Conservation (phyloP, 35 echinoderm and acorn worm species). For the Anneissia japonica region DNA sequence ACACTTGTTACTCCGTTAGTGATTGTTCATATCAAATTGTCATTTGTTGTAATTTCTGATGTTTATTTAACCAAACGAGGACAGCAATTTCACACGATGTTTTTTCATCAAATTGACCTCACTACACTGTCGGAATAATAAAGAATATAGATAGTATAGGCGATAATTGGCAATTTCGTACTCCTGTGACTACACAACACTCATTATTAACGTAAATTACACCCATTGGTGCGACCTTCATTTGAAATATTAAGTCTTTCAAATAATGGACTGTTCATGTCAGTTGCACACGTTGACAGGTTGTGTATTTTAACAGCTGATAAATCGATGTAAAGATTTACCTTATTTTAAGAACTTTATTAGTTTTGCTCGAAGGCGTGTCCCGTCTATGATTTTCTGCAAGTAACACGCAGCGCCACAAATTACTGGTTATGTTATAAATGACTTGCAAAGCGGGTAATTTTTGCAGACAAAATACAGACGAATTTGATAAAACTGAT, state of each 20-base stretch:
- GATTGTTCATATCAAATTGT: not conserved
- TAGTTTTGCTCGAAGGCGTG: not conserved
- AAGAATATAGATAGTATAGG: not conserved
- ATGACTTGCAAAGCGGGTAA: not conserved
- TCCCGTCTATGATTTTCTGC: too few relatives aligned
- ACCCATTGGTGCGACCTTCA: not conserved
- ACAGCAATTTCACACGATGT: not conserved
- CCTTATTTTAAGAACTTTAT: not conserved
- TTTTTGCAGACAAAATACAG: too few relatives aligned
- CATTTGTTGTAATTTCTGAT: not conserved
- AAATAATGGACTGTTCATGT: not conserved
- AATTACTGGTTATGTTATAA: not conserved
- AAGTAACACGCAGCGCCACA: not conserved
- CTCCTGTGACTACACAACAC: not conserved
- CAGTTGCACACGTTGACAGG: not conserved
- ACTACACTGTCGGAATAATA: not conserved
- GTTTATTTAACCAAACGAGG: not conserved
- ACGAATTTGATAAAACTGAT: too few relatives aligned
- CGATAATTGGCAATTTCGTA: not conserved
- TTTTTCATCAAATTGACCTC: not conserved
- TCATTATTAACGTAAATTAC: not conserved
- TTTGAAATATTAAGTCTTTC: not conserved
- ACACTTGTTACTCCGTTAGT: not conserved
- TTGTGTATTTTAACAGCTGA: constrained; percentile 1
- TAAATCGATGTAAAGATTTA: not conserved